Evolutionary conservation across 2,888 invertebrate species (phyloP), one percentile per base, ranked within the genome.

Genomic region (Phyllotreta cruciferae): DNA sequence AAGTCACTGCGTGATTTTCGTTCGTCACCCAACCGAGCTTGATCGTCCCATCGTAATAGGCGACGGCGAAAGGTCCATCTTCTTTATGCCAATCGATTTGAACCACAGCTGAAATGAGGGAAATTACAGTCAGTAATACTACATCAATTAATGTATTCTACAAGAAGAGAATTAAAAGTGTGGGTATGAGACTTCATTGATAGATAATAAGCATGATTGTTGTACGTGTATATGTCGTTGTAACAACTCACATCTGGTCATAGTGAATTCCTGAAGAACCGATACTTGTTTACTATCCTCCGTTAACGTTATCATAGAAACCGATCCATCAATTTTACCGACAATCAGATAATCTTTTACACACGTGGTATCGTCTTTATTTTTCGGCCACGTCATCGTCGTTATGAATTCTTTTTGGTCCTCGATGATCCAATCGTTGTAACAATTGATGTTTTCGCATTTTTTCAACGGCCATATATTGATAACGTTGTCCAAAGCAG

Each of bases 401-500:
- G 82, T 85, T 64, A 83, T 82, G 78, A 81, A 81, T 65, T 78
- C 82, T 62, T 78, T 79, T 75, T 84, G 81, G 47, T 81, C 78
- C 56, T 82, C 81, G 14, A 83, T 79, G 61, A 81, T 80, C 77
- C 81, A 82, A 62, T 80, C 77, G 42, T 70, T 70, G 39, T 74
- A 75, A n/a, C 74, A 72, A 8, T 69, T 67, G 4, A 71, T 71
- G 37, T 75, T 71, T 47, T 73, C 70, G 1, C 70, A 66, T 67
- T 72, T 75, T 75, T 83, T 82, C 45, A 84, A 74, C 3, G 81
- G 80, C 86, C 87, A 87, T 60, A 88, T 83, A 73, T 88, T 87
- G 53, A 87, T 72, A 42, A 84, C 80, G 68, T 83, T 83, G 54
- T 85, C 85, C 79, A 86, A 82, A n/a, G 84, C 81, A 0, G 85